phyloP scores from a whole-genome alignment of 1,140 invertebrate species.

The Drosophila quadrilineata region DNA sequence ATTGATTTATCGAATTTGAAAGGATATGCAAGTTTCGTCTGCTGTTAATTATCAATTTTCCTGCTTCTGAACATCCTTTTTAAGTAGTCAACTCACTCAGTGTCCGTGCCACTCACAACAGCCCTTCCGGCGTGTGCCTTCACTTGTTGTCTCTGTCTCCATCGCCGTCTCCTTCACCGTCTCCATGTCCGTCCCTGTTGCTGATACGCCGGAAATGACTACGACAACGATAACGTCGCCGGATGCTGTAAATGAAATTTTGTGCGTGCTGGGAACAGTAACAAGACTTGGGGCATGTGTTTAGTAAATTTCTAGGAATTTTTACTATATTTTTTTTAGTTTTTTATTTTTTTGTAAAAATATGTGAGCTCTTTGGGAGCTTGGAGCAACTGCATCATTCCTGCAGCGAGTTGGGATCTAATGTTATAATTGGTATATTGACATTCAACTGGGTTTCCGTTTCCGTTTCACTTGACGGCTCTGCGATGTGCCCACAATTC shows the following conservation, averaged over 20 bases:
- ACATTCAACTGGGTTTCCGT: constrained; percentile 3
- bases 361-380: constrained; percentile 26
- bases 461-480: constrained; percentile 23
- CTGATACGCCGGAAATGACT: constrained; percentile 9
- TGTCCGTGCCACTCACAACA: no score
- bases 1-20: no score
- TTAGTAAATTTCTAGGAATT: constrained; percentile 10
- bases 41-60: no score
- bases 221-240: not conserved
- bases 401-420: constrained; percentile 40
- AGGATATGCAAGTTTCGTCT: no score
- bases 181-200: not conserved
- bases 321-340: not conserved
- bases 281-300: not conserved
- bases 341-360: constrained; percentile 49
- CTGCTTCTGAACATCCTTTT: no score
- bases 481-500: constrained; percentile 21
- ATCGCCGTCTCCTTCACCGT: not conserved
- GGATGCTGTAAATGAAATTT: constrained; percentile 24
- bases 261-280: not conserved
- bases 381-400: constrained; percentile 26
- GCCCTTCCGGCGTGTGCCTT: no score
- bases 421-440: constrained; percentile 45
- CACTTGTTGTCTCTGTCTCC: not conserved
- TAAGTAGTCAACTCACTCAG: no score